These are phyloP conservation scores for Pristionchus japonicus DNA, from an alignment of 2,888 invertebrate species.

Conservation along the genomic window DNA sequence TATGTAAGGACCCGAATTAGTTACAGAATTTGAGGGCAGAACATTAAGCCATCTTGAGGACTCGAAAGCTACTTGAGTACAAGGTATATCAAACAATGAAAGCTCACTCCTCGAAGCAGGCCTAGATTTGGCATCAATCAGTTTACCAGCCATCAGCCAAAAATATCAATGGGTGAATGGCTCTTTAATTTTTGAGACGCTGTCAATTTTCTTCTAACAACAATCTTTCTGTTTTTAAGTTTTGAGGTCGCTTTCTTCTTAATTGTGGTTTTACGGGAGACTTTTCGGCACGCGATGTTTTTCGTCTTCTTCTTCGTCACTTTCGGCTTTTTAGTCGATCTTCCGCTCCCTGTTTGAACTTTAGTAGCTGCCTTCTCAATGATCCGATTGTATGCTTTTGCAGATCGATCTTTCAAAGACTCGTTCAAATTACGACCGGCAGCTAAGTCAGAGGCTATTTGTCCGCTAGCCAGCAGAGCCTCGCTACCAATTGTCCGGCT, in stretches of 20 bases:
- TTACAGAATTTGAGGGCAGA: not conserved
- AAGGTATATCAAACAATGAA: not conserved
- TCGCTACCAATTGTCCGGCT: not conserved
- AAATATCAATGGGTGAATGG: conserved; percentile 5
- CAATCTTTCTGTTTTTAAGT: too few species aligned
- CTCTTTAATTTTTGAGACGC: not conserved
- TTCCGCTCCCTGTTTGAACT: not conserved
- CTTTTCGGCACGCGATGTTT: not conserved
- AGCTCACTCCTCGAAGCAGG: not conserved
- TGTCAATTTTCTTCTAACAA: too few species aligned
- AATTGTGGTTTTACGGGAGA: too few species aligned
- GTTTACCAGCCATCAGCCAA: conserved; percentile 3
- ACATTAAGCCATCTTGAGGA: not conserved
- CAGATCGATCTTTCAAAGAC: not conserved
- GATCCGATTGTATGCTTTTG: not conserved
- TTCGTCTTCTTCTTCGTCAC: not conserved
- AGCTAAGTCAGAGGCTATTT: not conserved
- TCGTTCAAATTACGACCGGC: not conserved
- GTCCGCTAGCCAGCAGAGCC: not conserved
- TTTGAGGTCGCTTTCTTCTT: not conserved
- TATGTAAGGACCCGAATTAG: not conserved
- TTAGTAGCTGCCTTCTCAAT: not conserved
- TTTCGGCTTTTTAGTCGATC: not conserved
- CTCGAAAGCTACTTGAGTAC: conserved; percentile 20
- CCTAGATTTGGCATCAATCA: not conserved